A percentile compares a stretch with the other conserved stretches of the same genome.
Evolutionary conservation across 2,888 invertebrate species (phyloP).

Genomic region (Trissolcus brochymenae): DNA sequence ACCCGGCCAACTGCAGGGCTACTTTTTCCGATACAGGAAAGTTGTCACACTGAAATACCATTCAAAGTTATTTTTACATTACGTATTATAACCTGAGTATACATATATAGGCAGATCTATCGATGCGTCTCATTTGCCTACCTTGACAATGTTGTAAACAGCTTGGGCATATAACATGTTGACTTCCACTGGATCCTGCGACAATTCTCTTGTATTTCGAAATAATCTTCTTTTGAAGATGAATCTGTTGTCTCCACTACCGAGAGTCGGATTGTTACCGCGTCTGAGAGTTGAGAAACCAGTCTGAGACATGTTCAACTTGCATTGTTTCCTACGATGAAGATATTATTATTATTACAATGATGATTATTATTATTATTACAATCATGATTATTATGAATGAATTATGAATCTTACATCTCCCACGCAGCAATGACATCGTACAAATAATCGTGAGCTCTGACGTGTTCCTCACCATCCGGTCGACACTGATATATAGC

Average conservation of each 20-base stretch:
- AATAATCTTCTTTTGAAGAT: slow-evolving; percentile 94
- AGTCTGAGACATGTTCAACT: slow-evolving; percentile 77
- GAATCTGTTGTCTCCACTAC: slow-evolving; percentile 92
- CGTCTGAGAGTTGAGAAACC: slow-evolving; percentile 79
- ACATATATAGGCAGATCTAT: not conserved
- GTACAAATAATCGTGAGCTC: slow-evolving; percentile 93
- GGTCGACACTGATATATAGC: slow-evolving; percentile 93
- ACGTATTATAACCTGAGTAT: no score
- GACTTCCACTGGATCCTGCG: slow-evolving; percentile 96
- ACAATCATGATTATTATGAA: not conserved
- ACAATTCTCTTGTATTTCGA: slow-evolving; percentile 90
- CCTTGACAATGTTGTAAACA: slow-evolving; percentile 95
- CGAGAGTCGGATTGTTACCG: slow-evolving; percentile 82
- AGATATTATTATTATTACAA: not conserved
- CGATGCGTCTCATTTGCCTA: slow-evolving; percentile 69
- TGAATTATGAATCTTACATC: slow-evolving; percentile 80
- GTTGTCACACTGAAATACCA: slow-evolving; percentile 86
- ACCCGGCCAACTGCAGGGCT: slow-evolving; percentile 93
- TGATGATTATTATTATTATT: not conserved
- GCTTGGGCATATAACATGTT: slow-evolving; percentile 96
- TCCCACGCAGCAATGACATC: slow-evolving; percentile 98
- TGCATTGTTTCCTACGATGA: slow-evolving; percentile 78
- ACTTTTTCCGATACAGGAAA: slow-evolving; percentile 97
- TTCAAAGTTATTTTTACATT: not conserved
- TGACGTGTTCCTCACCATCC: slow-evolving; percentile 92